A percentile compares a stretch with the other conserved stretches of the same genome.
These are phyloP conservation scores for Zygogramma bicolorata DNA, from an alignment of 2,888 invertebrate genomes.

Conservation along the genomic window DNA sequence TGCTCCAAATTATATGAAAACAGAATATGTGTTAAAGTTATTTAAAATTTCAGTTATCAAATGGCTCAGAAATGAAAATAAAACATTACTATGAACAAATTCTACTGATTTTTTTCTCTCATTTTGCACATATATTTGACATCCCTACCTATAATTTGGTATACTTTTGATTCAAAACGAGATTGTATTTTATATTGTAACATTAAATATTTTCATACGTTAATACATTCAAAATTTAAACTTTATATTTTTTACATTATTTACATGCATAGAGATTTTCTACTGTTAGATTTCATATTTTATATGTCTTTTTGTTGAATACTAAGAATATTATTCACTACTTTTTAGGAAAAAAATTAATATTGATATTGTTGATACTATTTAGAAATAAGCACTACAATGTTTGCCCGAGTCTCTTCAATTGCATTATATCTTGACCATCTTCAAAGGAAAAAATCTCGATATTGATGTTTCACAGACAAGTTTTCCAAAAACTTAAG, in stretches of 20 bases:
- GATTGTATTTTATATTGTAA: background rate
- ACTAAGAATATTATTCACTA: too few species aligned
- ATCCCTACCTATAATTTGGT: background rate
- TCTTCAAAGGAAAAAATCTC: background rate
- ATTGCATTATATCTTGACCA: slow-evolving; percentile 13
- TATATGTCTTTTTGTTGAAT: background rate
- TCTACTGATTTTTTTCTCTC: background rate
- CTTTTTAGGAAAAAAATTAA: background rate
- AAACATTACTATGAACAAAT: background rate
- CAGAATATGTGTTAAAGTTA: too few species aligned
- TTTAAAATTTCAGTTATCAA: too few species aligned
- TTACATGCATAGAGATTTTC: background rate
- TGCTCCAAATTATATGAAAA: too few species aligned
- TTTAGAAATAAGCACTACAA: background rate
- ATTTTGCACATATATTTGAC: too few species aligned
- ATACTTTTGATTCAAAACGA: background rate
- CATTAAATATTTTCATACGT: background rate
- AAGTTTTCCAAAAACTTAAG: slow-evolving; percentile 13
- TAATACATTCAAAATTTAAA: background rate
- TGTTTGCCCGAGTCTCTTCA: slow-evolving; percentile 5
- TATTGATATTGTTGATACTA: background rate
- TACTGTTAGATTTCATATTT: background rate
- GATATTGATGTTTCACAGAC: too few species aligned
- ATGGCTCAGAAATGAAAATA: too few species aligned
- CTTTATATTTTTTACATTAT: background rate